Conservation (phyloP, 2,888 invertebrate species). For the Anthrax anthrax region DNA sequence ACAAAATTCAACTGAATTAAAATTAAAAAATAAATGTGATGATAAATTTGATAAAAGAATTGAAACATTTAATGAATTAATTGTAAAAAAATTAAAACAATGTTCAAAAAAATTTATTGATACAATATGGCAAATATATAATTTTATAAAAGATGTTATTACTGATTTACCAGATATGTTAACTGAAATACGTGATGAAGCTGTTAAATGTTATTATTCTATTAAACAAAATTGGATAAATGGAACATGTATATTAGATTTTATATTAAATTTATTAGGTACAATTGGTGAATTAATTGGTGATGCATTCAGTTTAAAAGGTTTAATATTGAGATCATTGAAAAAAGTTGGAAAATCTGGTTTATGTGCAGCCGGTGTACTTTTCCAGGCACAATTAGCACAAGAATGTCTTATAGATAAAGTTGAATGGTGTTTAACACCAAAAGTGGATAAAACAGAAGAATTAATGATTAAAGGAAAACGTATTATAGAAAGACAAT, state of each 20-base stretch:
- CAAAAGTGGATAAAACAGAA: background rate
- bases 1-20: background rate
- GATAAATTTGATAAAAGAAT: background rate
- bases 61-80: background rate
- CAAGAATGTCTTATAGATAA: background rate
- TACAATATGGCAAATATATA: background rate
- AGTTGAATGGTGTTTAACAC: background rate
- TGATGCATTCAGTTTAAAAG: background rate
- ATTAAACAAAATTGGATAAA: background rate
- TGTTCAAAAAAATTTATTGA: background rate
- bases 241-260: background rate
- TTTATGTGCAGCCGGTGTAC: background rate
- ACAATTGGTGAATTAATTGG: background rate
- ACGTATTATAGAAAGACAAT: too few relatives aligned
- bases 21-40: background rate
- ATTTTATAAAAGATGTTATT: background rate
- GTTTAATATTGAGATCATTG: background rate
- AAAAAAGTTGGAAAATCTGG: background rate
- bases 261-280: background rate
- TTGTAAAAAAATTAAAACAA: background rate
- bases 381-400: background rate
- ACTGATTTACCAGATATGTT: background rate
- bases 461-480: too few relatives aligned
- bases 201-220: background rate
- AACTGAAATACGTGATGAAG: background rate